Evolutionary conservation across 2,888 invertebrate genomes (phyloP), one percentile per base, ranked within the genome.

Genomic region (Sinodicranocentrus sp.): DNA sequence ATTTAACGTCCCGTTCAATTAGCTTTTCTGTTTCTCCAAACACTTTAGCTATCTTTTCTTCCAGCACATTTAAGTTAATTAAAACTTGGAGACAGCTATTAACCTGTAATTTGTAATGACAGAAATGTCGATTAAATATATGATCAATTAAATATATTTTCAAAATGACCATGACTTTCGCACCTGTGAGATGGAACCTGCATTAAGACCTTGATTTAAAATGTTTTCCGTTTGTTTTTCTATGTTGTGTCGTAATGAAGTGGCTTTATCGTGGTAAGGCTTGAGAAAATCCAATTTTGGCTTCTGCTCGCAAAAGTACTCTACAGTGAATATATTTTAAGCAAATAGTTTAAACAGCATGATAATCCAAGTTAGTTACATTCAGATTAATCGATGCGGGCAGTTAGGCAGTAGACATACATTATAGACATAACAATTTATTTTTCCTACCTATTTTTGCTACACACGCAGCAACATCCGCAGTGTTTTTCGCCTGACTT

Each of bases 211-310:
- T 85, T 95, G 94, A 83, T 94, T 94, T 83, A 98, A 91, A 89
- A 96, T 94, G 89, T 94, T 93, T 86, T 95, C 95, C 0, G 97
- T 96, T 88, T 95, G 93, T 88, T 94, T 94, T 78, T 97, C 93
- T 75, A 97, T 93, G 89, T 95, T 94, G 86, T 94, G 94, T 79
- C 94, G 93, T 85, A 94, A 94, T 15, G 92, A 92, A 75, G 94
- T 92, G 0, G 96, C 95, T 90, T 87, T 87, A 17, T 88, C 88
- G 39, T 84, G 71, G 75, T 84, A 87, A 3, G 79, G 73, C 43
- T 87, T 86, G 21, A 88, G 68, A 72, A 80, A 80, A 8, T 86
- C 77, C 17, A 87, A 67, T 15, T 77, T 79, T 0, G 85, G 87
- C 0, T 67, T 48, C 43, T 83, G 82, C 0, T 44, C 21, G 52